phyloP scores from a whole-genome alignment of 2,797 vertebrate genomes.

The Gallinago solitaria region DNA sequence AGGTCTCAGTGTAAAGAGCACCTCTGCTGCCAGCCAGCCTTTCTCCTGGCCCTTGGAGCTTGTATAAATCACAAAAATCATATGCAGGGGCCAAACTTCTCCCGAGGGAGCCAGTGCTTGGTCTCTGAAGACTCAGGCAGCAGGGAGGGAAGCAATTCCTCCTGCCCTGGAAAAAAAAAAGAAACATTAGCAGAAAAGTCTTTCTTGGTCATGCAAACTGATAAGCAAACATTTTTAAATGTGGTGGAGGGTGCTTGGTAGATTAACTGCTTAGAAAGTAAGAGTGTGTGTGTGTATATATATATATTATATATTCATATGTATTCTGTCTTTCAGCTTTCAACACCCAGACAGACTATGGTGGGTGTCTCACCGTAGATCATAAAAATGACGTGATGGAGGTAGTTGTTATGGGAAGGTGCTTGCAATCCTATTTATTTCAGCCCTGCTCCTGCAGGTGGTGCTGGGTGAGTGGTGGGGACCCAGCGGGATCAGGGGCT shows the following conservation, averaged over 20 bases:
- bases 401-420: not conserved
- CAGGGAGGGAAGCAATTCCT: not conserved
- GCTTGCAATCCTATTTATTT: not conserved
- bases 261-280: not conserved
- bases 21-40: not conserved
- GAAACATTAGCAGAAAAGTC: not conserved
- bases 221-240: not conserved
- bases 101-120: rapidly evolving
- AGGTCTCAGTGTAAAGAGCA: not conserved
- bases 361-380: not conserved
- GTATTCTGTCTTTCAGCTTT: not conserved
- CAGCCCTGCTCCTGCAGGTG: not conserved
- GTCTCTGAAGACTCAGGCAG: not conserved
- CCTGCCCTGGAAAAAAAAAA: not conserved
- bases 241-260: not conserved
- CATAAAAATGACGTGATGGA: not conserved
- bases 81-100: not conserved
- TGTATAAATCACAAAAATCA: not conserved
- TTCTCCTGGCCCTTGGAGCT: not conserved
- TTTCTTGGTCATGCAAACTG: not conserved
- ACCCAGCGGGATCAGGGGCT: not conserved
- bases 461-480: not conserved
- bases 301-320: not conserved
- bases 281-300: not conserved
- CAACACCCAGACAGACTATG: not conserved